phyloP scores from a whole-genome alignment of 2,888 invertebrate species.

The Pyrrhosoma nymphula region DNA sequence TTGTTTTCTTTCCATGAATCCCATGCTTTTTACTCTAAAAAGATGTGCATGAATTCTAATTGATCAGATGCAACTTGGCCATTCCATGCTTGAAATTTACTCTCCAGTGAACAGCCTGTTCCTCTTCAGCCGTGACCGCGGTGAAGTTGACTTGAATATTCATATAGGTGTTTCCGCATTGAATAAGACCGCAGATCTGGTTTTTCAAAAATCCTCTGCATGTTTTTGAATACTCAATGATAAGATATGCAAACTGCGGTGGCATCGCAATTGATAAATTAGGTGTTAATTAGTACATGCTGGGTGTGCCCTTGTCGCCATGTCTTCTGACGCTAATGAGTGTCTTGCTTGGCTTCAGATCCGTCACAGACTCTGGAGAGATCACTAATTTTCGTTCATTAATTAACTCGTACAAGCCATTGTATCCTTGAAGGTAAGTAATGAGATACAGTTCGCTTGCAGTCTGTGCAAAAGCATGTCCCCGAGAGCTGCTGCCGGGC shows the following conservation, averaged over 20 bases:
- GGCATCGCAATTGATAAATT: not conserved
- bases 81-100: too few relatives aligned
- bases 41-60: too few relatives aligned
- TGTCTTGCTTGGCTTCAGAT: not conserved
- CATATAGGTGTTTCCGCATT: not conserved
- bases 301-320: not conserved
- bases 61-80: too few relatives aligned
- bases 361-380: not conserved
- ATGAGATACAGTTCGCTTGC: not conserved
- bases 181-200: not conserved
- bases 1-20: too few relatives aligned
- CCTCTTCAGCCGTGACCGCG: not conserved
- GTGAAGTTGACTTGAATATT: not conserved
- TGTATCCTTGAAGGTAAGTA: not conserved
- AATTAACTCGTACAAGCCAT: not conserved
- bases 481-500: not conserved
- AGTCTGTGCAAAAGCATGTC: not conserved
- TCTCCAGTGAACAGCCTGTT: not conserved
- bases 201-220: not conserved
- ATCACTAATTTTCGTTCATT: slow-evolving; percentile 32
- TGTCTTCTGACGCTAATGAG: not conserved
- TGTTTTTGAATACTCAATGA: not conserved
- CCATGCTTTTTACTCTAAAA: too few relatives aligned
- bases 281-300: slow-evolving; percentile 20
- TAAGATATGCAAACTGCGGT: not conserved